Evolutionary conservation across 2,797 vertebrate species (phyloP).

Genomic region (Hyperoplus lanceolatus): DNA sequence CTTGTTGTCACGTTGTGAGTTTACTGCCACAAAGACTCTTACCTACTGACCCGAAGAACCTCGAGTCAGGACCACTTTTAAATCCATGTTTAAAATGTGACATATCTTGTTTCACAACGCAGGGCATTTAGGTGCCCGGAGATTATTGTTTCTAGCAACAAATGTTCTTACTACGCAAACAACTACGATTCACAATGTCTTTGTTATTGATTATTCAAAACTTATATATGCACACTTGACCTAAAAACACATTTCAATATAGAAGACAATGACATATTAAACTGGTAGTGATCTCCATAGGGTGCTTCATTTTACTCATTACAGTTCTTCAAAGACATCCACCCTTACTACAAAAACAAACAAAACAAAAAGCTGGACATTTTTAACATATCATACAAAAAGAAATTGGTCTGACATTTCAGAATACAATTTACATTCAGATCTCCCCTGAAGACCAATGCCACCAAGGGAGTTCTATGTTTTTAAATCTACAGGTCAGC

Average conservation of each 20-base stretch:
- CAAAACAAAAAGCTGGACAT: background rate
- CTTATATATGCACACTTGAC: background rate
- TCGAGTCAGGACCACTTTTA: background rate
- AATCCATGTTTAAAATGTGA: background rate
- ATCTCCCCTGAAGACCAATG: background rate
- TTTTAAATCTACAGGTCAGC: background rate
- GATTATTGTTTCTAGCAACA: background rate
- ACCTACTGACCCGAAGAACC: background rate
- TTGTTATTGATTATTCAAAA: background rate
- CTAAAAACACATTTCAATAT: background rate
- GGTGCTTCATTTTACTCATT: background rate
- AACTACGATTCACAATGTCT: background rate
- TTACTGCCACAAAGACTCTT: background rate
- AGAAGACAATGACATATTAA: background rate
- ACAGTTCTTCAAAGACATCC: background rate
- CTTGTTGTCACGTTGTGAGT: no score
- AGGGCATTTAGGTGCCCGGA: background rate
- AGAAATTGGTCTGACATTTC: slow-evolving; percentile 5
- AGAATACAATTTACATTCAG: slow-evolving; percentile 34
- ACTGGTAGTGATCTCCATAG: background rate
- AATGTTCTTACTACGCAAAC: background rate
- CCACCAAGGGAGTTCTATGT: background rate
- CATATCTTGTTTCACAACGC: background rate
- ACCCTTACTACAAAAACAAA: background rate
- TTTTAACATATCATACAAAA: slow-evolving; percentile 7